Evolutionary conservation across 1,140 invertebrate genomes (phyloP).

Genomic region (Pogonomyrmex barbatus): DNA sequence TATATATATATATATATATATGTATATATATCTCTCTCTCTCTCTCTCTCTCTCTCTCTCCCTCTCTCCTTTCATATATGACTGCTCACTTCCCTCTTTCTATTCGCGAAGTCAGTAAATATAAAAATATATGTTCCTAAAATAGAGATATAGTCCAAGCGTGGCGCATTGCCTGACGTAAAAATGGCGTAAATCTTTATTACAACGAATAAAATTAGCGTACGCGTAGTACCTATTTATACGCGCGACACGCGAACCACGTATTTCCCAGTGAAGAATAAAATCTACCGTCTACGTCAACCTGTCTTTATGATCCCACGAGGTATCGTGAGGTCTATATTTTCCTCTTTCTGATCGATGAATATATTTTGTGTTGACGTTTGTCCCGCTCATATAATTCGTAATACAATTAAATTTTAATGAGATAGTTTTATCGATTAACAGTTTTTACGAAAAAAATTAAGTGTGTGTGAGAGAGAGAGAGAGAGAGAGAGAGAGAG

Average conservation of each 20-base stretch:
- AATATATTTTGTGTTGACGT: slow-evolving; percentile 24
- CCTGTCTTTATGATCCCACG: neutral
- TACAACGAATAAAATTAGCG: slow-evolving; percentile 52
- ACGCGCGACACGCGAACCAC: slow-evolving; percentile 10
- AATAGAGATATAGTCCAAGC: slow-evolving; percentile 41
- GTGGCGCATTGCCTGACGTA: slow-evolving; percentile 38
- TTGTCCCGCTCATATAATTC: slow-evolving; percentile 11
- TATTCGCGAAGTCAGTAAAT: slow-evolving; percentile 15
- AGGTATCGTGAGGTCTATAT: neutral
- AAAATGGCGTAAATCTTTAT: slow-evolving; percentile 61
- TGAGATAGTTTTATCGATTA: neutral
- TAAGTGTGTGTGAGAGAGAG: neutral
- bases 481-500: neutral
- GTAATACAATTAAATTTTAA: slow-evolving; percentile 26
- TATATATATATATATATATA: too few species aligned
- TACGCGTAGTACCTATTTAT: slow-evolving; percentile 34
- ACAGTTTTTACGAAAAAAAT: neutral
- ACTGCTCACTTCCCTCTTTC: too few species aligned
- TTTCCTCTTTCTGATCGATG: slow-evolving; percentile 1
- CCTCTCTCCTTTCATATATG: neutral
- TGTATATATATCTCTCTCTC: too few species aligned
- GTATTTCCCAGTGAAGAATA: slow-evolving; percentile 39
- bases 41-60: neutral
- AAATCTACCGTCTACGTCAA: slow-evolving; percentile 30
- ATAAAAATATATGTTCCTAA: slow-evolving; percentile 39